Evolutionary conservation across 2,113 vertebrate genomes (phyloP).

Genomic region (Petromus typicus): DNA sequence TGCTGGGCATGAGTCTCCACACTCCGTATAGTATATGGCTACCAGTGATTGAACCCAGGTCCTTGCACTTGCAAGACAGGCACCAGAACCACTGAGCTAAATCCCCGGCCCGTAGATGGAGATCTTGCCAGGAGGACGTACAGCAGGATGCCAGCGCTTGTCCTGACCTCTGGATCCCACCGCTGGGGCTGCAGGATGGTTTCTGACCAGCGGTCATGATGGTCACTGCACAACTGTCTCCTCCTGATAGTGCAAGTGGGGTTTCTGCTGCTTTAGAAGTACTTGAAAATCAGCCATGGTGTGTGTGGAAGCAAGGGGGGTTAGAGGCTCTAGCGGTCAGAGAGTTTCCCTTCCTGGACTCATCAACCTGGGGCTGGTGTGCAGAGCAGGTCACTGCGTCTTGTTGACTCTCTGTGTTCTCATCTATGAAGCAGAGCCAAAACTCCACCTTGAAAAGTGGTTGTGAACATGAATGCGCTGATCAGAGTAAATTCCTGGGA

Average conservation of each 20-base stretch:
- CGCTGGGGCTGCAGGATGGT: background rate
- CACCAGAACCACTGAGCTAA: no score
- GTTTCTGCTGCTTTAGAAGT: background rate
- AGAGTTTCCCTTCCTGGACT: background rate
- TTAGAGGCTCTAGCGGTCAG: background rate
- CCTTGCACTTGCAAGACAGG: no score
- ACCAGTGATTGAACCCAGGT: no score
- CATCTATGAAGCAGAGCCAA: background rate
- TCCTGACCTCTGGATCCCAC: background rate
- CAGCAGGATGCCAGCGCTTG: background rate
- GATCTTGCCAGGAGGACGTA: background rate
- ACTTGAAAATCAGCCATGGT: no score
- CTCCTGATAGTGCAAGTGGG: background rate
- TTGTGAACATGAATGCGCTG: background rate
- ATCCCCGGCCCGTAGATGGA: no score
- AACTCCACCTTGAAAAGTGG: background rate
- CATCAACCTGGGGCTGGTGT: background rate
- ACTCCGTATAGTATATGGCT: no score
- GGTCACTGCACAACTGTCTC: accelerated
- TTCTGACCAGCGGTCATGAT: no score
- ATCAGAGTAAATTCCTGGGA: background rate
- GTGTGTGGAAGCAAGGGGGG: background rate
- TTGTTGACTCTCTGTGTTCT: background rate
- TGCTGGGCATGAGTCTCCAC: no score
- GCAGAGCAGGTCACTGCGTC: background rate